Evolutionary conservation across 2,797 vertebrate genomes (phyloP).

Genomic region (Platalea minor): DNA sequence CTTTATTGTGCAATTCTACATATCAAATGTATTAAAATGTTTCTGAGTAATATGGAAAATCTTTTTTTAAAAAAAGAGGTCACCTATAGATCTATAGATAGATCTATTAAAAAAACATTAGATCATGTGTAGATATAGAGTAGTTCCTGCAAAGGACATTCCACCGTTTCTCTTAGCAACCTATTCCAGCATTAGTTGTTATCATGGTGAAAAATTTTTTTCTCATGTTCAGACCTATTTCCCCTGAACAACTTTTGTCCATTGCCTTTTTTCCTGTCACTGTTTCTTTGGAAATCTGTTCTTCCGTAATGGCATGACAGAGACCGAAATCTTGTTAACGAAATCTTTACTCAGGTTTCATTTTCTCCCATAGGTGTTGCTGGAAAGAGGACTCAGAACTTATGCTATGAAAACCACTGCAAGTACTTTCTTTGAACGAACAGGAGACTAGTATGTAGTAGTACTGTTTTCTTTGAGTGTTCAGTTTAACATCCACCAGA

Average conservation of each 20-base stretch:
- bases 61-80: neutral
- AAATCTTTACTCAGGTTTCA: neutral
- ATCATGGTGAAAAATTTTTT: neutral
- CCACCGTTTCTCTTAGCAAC: neutral
- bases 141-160: neutral
- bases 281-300: neutral
- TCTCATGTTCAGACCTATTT: neutral
- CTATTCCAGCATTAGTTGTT: neutral
- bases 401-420: neutral
- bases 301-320: neutral
- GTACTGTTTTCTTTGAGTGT: neutral
- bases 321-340: neutral
- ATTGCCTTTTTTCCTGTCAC: neutral
- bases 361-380: neutral
- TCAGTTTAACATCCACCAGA: constrained; percentile 55
- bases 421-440: neutral
- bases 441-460: rapidly evolving
- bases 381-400: neutral
- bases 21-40: neutral
- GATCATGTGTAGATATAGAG: neutral
- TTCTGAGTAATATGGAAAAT: neutral
- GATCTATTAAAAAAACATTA: neutral
- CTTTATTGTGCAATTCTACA: neutral
- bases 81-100: neutral
- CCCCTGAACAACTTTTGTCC: neutral